Conservation (phyloP, 23 tunicate species). For the Phallusia fumigata region DNA sequence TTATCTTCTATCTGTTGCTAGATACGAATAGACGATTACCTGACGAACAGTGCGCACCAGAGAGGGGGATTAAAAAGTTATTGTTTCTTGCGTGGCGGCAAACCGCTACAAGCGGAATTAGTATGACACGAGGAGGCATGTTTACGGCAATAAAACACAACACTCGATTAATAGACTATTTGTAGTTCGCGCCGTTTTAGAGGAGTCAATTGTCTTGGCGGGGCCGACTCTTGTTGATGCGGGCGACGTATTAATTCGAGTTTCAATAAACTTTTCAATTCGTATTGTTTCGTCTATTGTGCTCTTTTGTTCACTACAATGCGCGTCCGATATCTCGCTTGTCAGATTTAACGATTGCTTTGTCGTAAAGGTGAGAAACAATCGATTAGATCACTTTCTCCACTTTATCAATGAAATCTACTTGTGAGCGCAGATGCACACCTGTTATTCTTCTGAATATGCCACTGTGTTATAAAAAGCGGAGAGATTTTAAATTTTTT, state of each 20-base stretch:
- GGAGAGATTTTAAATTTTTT: too few species aligned
- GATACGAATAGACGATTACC: too few species aligned
- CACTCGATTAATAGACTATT: constrained; percentile 7
- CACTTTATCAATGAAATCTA: neutral
- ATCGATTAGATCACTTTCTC: neutral
- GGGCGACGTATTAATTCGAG: constrained; percentile 7
- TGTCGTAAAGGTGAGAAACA: constrained; percentile 8
- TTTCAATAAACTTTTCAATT: constrained; percentile 6
- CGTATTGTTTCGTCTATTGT: constrained; percentile 3
- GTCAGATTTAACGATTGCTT: constrained; percentile 5
- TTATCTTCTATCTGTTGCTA: too few species aligned
- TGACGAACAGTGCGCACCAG: too few species aligned
- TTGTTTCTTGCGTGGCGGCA: constrained; percentile 5
- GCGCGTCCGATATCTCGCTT: neutral
- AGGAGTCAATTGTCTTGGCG: neutral
- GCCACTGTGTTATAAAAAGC: too few species aligned
- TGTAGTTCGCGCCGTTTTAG: constrained; percentile 10
- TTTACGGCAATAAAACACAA: neutral
- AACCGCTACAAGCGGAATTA: constrained; percentile 1
- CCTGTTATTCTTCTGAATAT: neutral
- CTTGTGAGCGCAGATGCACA: neutral
- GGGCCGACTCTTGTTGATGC: neutral
- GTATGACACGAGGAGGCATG: neutral
- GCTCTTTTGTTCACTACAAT: neutral
- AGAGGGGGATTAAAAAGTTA: constrained; percentile 5